Base-by-base conservation (phyloP, 2,113 vertebrate genomes). In the Percopsis transmontana region DNA sequence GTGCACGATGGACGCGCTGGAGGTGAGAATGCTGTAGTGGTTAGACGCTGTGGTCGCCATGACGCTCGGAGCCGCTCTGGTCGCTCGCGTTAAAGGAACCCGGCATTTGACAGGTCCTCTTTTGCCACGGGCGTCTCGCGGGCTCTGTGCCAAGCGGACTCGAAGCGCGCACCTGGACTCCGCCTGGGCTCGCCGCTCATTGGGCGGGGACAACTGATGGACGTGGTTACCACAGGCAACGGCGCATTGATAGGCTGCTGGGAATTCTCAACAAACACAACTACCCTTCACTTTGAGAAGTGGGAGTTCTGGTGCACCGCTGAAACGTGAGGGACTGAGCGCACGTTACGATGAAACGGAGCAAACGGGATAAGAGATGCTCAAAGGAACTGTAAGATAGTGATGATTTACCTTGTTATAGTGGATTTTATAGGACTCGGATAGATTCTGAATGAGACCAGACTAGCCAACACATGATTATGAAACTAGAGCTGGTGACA, bases 31-130 rank as follows among this genome's bases (percentile, higher is more conserved):
- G 91, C 90, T 96, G 93, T 96, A 97, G 92, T 97, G 96, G 93
- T 94, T 96, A 92, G 96, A 96, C 91, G 96, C 95, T 95, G 96
- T 93, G 91, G 96, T 96, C 94, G 96, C 95, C 96, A 97, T 97
- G 96, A 95, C 94, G 95, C 93, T 92, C 91, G 88, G 92, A 94
- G 93, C 93, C 93, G 94, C 93, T 95, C 94, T 96, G 95, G 91
- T 93, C 90, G 91, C 93, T 92, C 93, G 85, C 90, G 89, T 92
- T 93, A 92, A 92, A 94, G 91, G 92, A 93, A 93, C 91, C 94
- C 94, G 90, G 93, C 95, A 95, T 97, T 96, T 95, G 95, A 96
- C 95, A 95, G 94, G 94, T 90, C 92, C 93, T 94, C 94, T 93
- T 92, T 91, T 92, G 94, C 94, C 93, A 91, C 87, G 89, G 93